Conservation (phyloP, 2,113 vertebrate species). For the Toxotes chatareus region DNA sequence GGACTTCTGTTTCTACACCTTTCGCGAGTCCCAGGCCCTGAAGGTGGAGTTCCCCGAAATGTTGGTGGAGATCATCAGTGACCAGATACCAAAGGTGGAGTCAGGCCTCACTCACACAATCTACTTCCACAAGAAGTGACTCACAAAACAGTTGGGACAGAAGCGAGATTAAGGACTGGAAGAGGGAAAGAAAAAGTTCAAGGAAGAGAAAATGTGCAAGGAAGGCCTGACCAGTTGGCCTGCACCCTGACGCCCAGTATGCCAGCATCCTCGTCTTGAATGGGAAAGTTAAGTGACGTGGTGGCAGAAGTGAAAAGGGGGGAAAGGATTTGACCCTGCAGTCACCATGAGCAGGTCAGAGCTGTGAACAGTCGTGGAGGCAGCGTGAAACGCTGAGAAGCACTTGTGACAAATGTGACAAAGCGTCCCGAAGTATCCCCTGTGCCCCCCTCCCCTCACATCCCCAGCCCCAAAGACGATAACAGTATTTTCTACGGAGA, state of each 20-base stretch:
- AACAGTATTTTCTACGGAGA: constrained; percentile 94
- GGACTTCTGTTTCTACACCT: constrained; percentile 99
- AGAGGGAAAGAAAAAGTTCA: constrained; percentile 26
- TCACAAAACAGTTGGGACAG: constrained; percentile 33
- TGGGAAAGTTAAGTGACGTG: constrained; percentile 69
- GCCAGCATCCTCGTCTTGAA: constrained; percentile 80
- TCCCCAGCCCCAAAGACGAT: constrained; percentile 83
- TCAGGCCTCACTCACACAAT: constrained; percentile 97
- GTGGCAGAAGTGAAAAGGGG: constrained; percentile 19
- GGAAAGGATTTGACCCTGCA: constrained; percentile 44
- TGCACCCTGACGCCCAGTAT: constrained; percentile 68
- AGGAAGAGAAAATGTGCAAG: constrained; percentile 68
- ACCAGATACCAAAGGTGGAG: constrained; percentile 99
- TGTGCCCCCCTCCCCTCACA: constrained; percentile 5
- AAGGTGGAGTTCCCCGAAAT: constrained; percentile 99
- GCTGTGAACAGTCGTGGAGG: constrained; percentile 52
- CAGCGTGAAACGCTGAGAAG: constrained; percentile 50
- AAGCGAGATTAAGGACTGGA: constrained; percentile 52
- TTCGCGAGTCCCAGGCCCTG: constrained; percentile 98
- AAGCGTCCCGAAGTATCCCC: constrained; percentile 59
- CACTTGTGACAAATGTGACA: constrained; percentile 72
- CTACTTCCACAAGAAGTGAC: constrained; percentile 99
- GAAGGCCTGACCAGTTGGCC: constrained; percentile 88
- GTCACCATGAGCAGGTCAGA: constrained; percentile 53
- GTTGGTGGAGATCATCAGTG: constrained; percentile 99